Evolutionary conservation across 23 tunicate species (phyloP), one percentile per base, ranked within the genome.

Genomic region (Pegea sp.): DNA sequence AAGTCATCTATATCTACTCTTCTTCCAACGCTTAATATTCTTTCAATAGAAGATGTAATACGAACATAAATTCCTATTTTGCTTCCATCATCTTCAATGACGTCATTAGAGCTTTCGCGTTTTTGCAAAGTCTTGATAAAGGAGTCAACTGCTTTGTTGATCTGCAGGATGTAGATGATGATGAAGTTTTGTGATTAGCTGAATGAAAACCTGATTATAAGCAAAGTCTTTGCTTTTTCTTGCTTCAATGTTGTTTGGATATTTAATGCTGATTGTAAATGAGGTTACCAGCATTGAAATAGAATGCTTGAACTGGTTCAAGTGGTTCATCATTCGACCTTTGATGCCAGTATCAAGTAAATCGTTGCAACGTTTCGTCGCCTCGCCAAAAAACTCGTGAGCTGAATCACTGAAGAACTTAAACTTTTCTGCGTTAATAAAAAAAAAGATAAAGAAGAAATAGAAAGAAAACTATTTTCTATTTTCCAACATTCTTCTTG

Each of bases 281-380:
- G 92, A 68, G 4, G 78, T 71, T 30, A 74, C 33, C 16, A 79
- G 53, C 72, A 79, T 65, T 3, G 92, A 74, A 54, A 79, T 55
- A 16, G 92, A 65, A 19, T 71, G 78, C 29, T 59, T 59, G 8
- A 79, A 52, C 23, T 62, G 49, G 5, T 57, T 4, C 6, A 79
- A 53, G 22, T 54, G 34, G 44, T 54, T 56, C 19, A 27, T 38
- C 62, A 79, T 28, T 29, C 71, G 44, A 25, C 33, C 20, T 22
- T 71, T 64, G 8, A 32, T 38, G 25, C 48, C 32, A 0, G 60
- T 6, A 25, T 66, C 67, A n/a, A 69, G 24, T 20, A 77, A n/a
- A 52, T 77, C 90, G 24, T 34, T 54, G 43, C 90, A 64, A 29
- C 90, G 49, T 38, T 24, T 51, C 4, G 30, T 34, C 2, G 61